Evolutionary conservation across 1,140 invertebrate genomes (phyloP), one percentile per base, ranked within the genome.

Genomic region (Neoseiulus cucumeris): DNA sequence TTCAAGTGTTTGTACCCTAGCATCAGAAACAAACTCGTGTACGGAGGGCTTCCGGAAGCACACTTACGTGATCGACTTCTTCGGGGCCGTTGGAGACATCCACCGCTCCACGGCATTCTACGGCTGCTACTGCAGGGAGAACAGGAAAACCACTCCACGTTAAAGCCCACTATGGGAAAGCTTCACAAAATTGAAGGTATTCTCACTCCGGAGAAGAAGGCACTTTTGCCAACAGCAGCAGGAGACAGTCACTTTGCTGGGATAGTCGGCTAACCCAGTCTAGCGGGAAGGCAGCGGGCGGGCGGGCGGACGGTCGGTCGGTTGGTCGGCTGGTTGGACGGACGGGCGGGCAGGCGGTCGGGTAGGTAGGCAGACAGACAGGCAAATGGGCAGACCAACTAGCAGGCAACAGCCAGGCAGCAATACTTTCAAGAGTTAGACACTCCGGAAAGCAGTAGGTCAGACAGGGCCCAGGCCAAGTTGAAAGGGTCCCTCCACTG

Each of bases 31-130:
- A 14, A 17, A 47, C 14, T 4, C 20, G 28, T 4, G 5, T 25
- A 47, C 20, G 42, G 42, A 18, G 28, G 20, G 28, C 20, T 47
- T 20, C 42, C 12, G 42, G 12, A 44, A n/a, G 42, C 42, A 44
- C n/a, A 59, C 51, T 59, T 59, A 59, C 51, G 51, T 14, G 51
- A 59, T 17, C 51, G 17, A 33, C 51, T 59, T 9, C 51, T 59
- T 14, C 51, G 51, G 14, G 51, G 51, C 33, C 51, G 25, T 25
- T 59, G 51, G 51, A 59, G 51, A 59, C 51, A 59, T 25, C 51
- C 51, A 14, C 51, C 51, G 51, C 51, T 59, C 51, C 51, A 59
- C 51, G 51, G 51, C 51, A 59, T 59, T 25, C 51, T 59, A 29
- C 51, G 51, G 14, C 17, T 59, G 51, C 51, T 25, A 14, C 14